These are phyloP conservation scores for Orthochromis indermauri DNA, from an alignment of 2,113 vertebrate species.

Conservation along the genomic window DNA sequence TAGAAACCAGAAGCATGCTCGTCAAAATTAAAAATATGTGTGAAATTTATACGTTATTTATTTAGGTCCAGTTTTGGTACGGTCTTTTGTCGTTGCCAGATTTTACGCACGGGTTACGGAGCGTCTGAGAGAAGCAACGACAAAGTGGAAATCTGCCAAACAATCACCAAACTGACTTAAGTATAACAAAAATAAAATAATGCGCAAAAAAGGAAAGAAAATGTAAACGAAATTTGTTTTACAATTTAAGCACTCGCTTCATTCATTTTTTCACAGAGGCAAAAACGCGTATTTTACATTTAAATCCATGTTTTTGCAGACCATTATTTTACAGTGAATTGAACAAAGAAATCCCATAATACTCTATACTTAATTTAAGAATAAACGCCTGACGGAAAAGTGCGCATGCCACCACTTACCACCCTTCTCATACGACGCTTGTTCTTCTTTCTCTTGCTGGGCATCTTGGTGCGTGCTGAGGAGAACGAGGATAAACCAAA, in stretches of 20 bases:
- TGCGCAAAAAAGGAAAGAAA: not conserved
- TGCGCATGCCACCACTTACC: constrained; percentile 40
- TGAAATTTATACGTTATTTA: not conserved
- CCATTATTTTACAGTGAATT: not conserved
- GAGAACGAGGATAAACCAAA: not conserved
- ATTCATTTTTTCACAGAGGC: not conserved
- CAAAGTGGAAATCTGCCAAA: not conserved
- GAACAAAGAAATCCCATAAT: not conserved
- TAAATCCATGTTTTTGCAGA: not conserved
- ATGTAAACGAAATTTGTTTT: not conserved
- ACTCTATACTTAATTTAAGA: not conserved
- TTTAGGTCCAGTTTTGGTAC: not conserved
- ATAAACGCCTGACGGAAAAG: not conserved
- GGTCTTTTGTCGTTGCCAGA: not conserved
- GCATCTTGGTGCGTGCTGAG: constrained; percentile 46
- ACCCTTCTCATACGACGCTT: constrained; percentile 62
- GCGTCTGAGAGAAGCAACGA: not conserved
- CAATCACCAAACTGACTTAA: not conserved
- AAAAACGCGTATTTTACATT: not conserved
- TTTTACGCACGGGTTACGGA: constrained; percentile 19
- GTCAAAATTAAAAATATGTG: not conserved
- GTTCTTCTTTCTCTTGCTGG: constrained; percentile 72
- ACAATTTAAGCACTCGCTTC: not conserved
- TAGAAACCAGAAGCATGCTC: not conserved
- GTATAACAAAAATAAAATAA: not conserved